A percentile compares a stretch with the other conserved stretches of the same genome.
These are phyloP conservation scores for Formicarius rufipectus DNA, from an alignment of 2,113 vertebrate species.

Conservation along the genomic window DNA sequence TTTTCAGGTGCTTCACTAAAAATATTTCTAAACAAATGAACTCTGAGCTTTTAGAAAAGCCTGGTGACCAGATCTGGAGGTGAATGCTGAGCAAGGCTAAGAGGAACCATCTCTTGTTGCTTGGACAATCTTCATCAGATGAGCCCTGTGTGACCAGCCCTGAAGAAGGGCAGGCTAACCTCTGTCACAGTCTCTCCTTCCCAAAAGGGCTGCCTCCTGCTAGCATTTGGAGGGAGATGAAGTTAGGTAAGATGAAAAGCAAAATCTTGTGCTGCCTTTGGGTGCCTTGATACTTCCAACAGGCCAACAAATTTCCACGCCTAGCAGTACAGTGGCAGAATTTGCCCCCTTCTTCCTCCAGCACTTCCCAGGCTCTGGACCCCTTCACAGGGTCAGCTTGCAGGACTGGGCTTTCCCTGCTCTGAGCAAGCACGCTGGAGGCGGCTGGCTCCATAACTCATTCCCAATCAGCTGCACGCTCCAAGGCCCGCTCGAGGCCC, in stretches of 20 bases:
- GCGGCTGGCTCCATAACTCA: neutral
- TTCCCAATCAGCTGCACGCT: conserved; percentile 28
- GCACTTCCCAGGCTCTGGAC: fast-evolving
- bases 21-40: neutral
- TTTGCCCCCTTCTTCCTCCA: neutral
- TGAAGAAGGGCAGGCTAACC: neutral
- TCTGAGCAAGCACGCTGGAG: neutral
- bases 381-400: fast-evolving
- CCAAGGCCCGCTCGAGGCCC: neutral
- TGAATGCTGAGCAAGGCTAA: neutral
- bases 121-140: neutral
- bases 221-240: neutral
- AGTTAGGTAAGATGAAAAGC: neutral
- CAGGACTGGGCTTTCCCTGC: fast-evolving
- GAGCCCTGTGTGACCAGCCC: fast-evolving
- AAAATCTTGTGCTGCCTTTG: neutral
- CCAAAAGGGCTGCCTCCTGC: neutral
- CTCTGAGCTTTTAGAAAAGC: neutral
- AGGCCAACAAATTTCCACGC: neutral
- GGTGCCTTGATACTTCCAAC: neutral
- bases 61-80: neutral
- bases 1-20: neutral
- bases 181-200: neutral
- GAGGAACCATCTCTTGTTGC: neutral
- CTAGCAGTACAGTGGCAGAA: neutral